Evolutionary conservation across 2,797 vertebrate species (phyloP), one percentile per base, ranked within the genome.

Genomic region (Mareca strepera): DNA sequence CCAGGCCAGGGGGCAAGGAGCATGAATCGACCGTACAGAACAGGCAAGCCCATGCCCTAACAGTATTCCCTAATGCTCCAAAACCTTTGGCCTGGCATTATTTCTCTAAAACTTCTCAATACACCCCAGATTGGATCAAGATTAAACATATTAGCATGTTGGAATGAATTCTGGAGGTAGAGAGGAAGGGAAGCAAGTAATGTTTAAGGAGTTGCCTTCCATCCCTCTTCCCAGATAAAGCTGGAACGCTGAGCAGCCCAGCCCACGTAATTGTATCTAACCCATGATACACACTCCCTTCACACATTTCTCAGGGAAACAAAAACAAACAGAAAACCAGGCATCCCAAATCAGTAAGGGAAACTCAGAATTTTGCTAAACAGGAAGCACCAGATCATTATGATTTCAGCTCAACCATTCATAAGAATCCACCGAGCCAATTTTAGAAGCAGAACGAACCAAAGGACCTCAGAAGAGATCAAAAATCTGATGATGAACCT

Each of bases 171-270:
- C 86, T 68, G 64, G 55, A 94, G 67, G 50, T 21, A 66, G 55
- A 90, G 68, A 96, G 67, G 74, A 82, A 70, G 31, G 67, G 63
- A 93, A 92, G 79, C 60, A 75, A 90, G 63, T 59, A 73, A 17
- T 62, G 62, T 86, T 92, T 93, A 82, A 94, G 93, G 96, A 96
- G 93, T 84, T 90, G 72, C 81, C 83, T 93, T 96, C 93, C 75
- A 64, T 90, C 82, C 90, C 29, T 39, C 60, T 84, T 82, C 44
- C 82, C 89, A 95, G 90, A 90, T 93, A 92, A 90, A 92, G 58
- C 3, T 86, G 92, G 85, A 96, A 96, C 23, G 15, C 33, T 58
- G 74, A 33, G 56, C 60, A 44, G 48, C 56, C 70, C 90, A 82
- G 62, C 91, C 94, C 89, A 84, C 1, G 0, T 94, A 92, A 88